Evolutionary conservation across 1,140 invertebrate genomes (phyloP), one percentile per base, ranked within the genome.

Genomic region (Stratiolaelaps scimitus): DNA sequence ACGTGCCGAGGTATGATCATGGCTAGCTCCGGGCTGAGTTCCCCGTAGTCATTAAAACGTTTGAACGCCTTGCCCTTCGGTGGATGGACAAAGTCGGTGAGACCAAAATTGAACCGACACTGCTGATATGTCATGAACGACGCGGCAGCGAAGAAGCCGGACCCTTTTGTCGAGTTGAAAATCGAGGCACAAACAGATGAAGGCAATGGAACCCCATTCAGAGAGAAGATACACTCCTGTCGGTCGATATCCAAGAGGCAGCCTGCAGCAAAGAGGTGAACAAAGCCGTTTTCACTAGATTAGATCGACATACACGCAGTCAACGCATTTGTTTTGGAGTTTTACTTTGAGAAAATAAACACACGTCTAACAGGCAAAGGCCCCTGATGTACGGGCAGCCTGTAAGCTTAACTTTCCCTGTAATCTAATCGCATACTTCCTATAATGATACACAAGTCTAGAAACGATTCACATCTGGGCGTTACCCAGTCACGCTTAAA

Each of bases 51-150:
- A 73, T 94, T 93, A 74, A 94, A 92, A 66, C 78, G 81, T 70
- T 80, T 77, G 78, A 83, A 87, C 68, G 75, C 72, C 65, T 80
- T 76, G 72, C 83, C 81, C 30, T 74, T 77, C 0, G 88, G 89
- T 64, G 89, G 87, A 79, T 80, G 86, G 69, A 80, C 80, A 76
- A 92, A 94, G 2, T 86, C 83, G 69, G 82, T 80, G 64, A 82
- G 79, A 64, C 92, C 92, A 78, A 95, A 95, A 79, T 95, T 95
- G 76, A 94, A 93, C 53, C 84, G 80, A 78, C 89, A 92, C 72
- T 93, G 89, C 73, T 95, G 90, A 77, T 91, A 93, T 66, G 89
- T 89, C 90, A 94, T 93, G 73, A 93, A 92, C 77, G 88, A 92
- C 1, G 89, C 90, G 17, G 89, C 90, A 48, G 91, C 89, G 78